phyloP scores from a whole-genome alignment of 30 jellyfish, hydroid and myxozoan species.

The Turritopsis dohrnii region DNA sequence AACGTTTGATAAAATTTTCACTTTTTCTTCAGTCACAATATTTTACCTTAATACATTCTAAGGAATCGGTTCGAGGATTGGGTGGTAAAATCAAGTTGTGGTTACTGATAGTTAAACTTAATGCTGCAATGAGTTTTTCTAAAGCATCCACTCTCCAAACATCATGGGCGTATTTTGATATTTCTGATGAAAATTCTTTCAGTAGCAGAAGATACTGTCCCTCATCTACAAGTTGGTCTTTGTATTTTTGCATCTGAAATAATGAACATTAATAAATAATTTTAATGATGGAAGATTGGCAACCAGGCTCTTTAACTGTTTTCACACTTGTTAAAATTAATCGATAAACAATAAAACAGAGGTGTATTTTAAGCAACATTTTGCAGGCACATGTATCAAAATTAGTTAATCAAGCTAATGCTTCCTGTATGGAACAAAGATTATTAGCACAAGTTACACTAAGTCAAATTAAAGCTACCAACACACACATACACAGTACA shows the following conservation, averaged over 20 bases:
- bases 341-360: too few relatives aligned
- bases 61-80: not conserved
- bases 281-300: not conserved
- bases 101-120: conserved; percentile 7
- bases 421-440: too few relatives aligned
- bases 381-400: too few relatives aligned
- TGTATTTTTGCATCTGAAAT: conserved; percentile 21
- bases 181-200: not conserved
- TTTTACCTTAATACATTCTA: not conserved
- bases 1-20: too few relatives aligned
- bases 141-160: conserved; percentile 29
- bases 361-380: not conserved
- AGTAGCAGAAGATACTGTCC: conserved; percentile 17
- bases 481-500: too few relatives aligned
- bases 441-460: too few relatives aligned
- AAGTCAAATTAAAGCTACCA: too few relatives aligned
- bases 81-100: not conserved
- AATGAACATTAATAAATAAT: not conserved
- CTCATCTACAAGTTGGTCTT: conserved; percentile 22
- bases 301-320: not conserved
- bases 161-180: not conserved
- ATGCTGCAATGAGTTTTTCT: conserved; percentile 1
- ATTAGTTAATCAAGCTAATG: too few relatives aligned
- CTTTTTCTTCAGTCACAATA: too few relatives aligned
- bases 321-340: too few relatives aligned